Evolutionary conservation across 2,797 vertebrate species (phyloP), one percentile per base, ranked within the genome.

Genomic region (Ispidina lecontei): DNA sequence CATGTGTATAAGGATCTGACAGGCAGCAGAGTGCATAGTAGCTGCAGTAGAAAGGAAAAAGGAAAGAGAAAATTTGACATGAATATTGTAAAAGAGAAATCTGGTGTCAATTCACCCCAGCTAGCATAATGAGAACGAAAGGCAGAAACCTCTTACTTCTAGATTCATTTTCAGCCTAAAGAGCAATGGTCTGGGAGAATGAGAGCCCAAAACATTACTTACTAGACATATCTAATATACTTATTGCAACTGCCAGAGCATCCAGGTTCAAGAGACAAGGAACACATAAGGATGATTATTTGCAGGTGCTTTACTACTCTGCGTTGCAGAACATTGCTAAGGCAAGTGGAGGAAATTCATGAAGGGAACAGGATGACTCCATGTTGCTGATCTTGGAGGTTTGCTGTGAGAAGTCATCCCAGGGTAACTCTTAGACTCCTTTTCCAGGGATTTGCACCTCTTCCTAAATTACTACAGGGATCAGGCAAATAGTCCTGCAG

Each of bases 161-260:
- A 52, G 29, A 37, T 84, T 90, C 79, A 56, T 89, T 94, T 89
- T 91, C 70, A 84, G 68, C 44, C 70, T 47, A 20, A 56, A 72
- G 55, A 86, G 69, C 65, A 70, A 37, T 44, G 65, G 74, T 39
- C 52, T 14, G 63, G 64, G 21, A 91, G 19, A 39, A 29, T 25
- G 35, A 90, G 18, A 65, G 35, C 35, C 43, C 55, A 29, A 43
- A 55, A 59, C 7, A 47, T 43, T 7, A 22, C 19, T 78, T 44
- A 58, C 29, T 43, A 72, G 46, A 14, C 28, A 41, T 47, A 12
- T 52, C 23, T 75, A 22, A 79, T 59, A 80, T 74, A 39, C 26
- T 59, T 84, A 47, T 6, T 82, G 55, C 22, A 55, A 10, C 52
- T 79, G 68, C 44, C 31, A 79, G 18, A 49, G 17, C 28, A 84